A percentile compares a stretch with the other conserved stretches of the same genome.
Evolutionary conservation across 1,140 invertebrate genomes (phyloP).

Genomic region (Drosophila nebulosa): DNA sequence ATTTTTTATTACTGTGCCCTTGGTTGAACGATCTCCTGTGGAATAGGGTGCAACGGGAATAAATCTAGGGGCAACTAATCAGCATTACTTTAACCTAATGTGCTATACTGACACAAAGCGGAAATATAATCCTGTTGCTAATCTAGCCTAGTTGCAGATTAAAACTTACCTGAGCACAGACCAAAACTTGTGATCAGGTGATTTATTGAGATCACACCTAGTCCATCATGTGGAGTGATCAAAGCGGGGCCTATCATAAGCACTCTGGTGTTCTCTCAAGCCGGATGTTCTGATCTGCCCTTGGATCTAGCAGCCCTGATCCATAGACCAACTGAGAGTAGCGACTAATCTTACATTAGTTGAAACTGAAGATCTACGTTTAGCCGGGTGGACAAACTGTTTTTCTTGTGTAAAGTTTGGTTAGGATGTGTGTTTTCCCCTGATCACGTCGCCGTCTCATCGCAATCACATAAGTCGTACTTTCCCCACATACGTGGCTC

Average conservation of each 20-base stretch:
- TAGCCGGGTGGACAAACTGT: conserved; percentile 28
- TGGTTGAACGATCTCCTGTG: neutral
- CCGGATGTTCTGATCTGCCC: conserved; percentile 8
- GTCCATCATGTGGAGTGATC: conserved; percentile 26
- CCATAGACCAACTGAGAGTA: conserved; percentile 7
- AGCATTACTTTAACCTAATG: neutral
- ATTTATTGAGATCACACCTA: conserved; percentile 46
- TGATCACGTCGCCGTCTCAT: conserved; percentile 37
- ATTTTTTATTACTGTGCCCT: too few species aligned
- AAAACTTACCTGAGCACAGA: conserved; percentile 2
- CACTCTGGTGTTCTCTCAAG: neutral
- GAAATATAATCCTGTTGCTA: conserved; percentile 1
- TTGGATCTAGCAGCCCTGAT: neutral
- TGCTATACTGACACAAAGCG: neutral
- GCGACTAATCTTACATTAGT: conserved; percentile 23
- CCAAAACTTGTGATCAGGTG: neutral
- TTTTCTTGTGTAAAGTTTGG: conserved; percentile 35
- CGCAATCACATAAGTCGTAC: conserved; percentile 11
- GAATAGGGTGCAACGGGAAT: neutral
- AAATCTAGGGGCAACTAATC: neutral
- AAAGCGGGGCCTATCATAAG: neutral
- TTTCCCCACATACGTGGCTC: conserved; percentile 22
- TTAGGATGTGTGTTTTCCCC: conserved; percentile 60
- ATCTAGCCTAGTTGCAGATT: neutral
- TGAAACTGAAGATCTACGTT: conserved; percentile 3